Base-by-base conservation (phyloP, 92 coral and sea anemone species). In the Montipora capitata region DNA sequence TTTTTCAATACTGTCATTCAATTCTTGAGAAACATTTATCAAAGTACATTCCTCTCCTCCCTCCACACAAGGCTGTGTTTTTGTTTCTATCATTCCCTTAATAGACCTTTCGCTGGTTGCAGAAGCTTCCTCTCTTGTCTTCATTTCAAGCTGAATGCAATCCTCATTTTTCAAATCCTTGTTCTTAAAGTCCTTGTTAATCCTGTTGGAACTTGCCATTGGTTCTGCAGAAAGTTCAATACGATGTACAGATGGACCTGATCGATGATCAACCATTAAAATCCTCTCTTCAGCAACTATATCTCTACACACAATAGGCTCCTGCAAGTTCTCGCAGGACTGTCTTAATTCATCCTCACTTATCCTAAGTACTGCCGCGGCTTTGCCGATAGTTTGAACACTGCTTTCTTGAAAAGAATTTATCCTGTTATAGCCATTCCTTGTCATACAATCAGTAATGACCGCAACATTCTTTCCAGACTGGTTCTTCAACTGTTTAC, bases 361-460 rank as follows among this genome's bases (percentile, higher is more conserved):
- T 16, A 83, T 83, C 45, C 87, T 83, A 35, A 83, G 79, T 62
- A 83, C 87, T 39, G 72, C 61, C 43, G 59, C 71, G 17, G 87
- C 45, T 61, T 83, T 73, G 72, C 41, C 10, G 15, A 2, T 54
- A 14, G 10, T 17, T 61, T 72, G 79, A 14, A 40, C 27, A 0
- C 15, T 57, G 43, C 59, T 72, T 72, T 82, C 72, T 41, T 16
- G 68, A 6, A 56, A 0, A 6, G 79, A 61, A 73, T 59, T 42
- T 2, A 48, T 43, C 61, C 20, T 82, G 10, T 43, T 61, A 4
- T 56, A 20, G 11, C 51, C 72, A 61, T 72, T 83, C 49, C 9
- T 72, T 40, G 42, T 3, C 13, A 14, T 54, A 2, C 27, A 10
- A 4, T 72, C 58, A 56, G 4, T 17, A 43, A 57, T 1, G 42